Evolutionary conservation across 2,113 vertebrate species (phyloP).

Genomic region (crab-eating macaque (Macaca fascicularis)): DNA sequence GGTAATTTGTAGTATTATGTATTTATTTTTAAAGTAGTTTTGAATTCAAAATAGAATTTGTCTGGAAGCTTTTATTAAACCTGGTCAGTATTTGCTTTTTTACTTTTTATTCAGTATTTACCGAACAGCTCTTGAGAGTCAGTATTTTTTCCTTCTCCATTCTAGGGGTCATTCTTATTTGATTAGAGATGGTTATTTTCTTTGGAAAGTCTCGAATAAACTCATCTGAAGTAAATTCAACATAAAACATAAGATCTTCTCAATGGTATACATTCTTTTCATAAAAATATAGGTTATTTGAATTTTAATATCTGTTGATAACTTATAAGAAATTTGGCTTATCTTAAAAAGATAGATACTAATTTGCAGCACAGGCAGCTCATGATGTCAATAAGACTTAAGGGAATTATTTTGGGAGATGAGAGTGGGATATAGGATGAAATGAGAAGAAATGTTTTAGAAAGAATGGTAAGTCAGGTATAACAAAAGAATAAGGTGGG

Average conservation of each 20-base stretch:
- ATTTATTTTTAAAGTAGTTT: neutral
- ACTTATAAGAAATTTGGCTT: neutral
- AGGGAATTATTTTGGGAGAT: neutral
- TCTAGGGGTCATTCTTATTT: conserved; percentile 1
- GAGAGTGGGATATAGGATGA: neutral
- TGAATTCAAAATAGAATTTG: conserved; percentile 34
- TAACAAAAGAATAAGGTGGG: neutral
- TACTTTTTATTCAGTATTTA: conserved; percentile 13
- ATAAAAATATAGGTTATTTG: neutral
- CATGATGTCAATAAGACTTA: neutral
- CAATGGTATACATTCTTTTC: neutral
- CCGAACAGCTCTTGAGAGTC: neutral
- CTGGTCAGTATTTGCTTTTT: neutral
- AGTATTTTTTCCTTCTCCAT: neutral
- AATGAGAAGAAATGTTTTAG: neutral
- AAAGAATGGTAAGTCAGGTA: neutral
- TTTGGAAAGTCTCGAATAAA: conserved; percentile 44
- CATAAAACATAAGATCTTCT: conserved; percentile 27
- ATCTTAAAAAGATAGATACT: conserved; percentile 23
- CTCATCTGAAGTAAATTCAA: conserved; percentile 40
- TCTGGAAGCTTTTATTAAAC: conserved; percentile 33
- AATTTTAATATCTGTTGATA: neutral
- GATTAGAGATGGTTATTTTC: conserved; percentile 20
- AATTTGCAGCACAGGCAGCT: neutral
- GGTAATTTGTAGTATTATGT: neutral